Percentiles rank a stretch among this genome's conserved stretches.
Evolutionary conservation across 2,113 vertebrate species (phyloP).

Genomic region (Cisticola juncidis): DNA sequence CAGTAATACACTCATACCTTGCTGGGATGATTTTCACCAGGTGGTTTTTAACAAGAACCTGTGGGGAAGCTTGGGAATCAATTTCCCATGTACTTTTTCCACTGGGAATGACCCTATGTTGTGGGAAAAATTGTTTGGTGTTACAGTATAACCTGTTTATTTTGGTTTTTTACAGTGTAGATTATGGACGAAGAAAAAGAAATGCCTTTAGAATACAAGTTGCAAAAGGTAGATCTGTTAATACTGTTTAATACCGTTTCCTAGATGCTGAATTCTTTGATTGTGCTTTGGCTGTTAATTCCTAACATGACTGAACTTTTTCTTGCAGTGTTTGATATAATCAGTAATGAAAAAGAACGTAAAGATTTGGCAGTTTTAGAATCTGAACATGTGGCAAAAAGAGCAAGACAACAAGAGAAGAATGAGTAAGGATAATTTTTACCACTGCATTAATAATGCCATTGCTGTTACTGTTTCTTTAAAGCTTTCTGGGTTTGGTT

Average conservation of each 20-base stretch:
- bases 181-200: constrained; percentile 92
- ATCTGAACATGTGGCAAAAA: constrained; percentile 84
- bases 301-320: neutral
- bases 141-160: neutral
- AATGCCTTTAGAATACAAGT: constrained; percentile 94
- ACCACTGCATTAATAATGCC: neutral
- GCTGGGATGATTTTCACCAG: neutral
- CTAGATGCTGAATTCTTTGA: neutral
- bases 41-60: neutral
- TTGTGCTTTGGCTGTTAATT: neutral
- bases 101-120: neutral
- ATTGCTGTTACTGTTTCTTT: neutral
- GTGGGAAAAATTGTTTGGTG: neutral
- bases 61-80: neutral
- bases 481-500: neutral
- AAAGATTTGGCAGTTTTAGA: constrained; percentile 77
- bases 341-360: constrained; percentile 75
- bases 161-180: constrained; percentile 72
- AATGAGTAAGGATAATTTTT: constrained; percentile 73
- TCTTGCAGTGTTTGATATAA: constrained; percentile 80
- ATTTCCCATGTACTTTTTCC: neutral
- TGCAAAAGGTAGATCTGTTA: constrained; percentile 83
- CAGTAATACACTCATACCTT: neutral
- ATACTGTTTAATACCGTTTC: neutral
- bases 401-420: constrained; percentile 75